Evolutionary conservation across 1,140 invertebrate species (phyloP), one percentile per base, ranked within the genome.

Genomic region (Bombus pascuorum): DNA sequence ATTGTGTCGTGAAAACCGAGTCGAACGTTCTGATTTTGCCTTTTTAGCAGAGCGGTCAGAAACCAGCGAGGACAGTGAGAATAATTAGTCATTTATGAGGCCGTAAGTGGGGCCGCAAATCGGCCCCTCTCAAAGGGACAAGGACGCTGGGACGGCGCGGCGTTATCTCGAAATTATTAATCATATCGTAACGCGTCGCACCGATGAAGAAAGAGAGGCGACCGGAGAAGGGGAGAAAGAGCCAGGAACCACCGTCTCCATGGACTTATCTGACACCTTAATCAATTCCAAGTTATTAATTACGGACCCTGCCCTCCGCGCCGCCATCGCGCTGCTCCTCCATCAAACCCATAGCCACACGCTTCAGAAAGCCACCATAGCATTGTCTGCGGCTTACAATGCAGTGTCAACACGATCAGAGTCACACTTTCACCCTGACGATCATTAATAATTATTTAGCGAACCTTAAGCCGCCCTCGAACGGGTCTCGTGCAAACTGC

Each of bases 261-360:
- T 93, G 90, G 90, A 93, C 90, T 93, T 93, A 93, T 95, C 93
- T 94, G 94, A 94, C 94, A 94, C 93, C 93, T 94, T 95, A 94
- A 95, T 95, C 94, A 94, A 94, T 95, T 93, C 92, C 89, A 91
- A 93, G 93, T 94, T 94, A 95, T 95, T 95, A 95, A 95, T 95
- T 95, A 95, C 93, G 89, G 89, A 90, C 73, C 85, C 88, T 85
- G 83, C 75, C 83, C 89, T 87, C 62, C 47, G 37, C 76, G 71
- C 72, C 62, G 10, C 34, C 86, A 78, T 82, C 92, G 85, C 90
- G 90, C 9, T n/a, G 89, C 78, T 87, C 79, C 88, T 77, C 44
- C 85, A 70, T 85, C 78, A 81, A 47, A 42, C 72, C 65, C 71
- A 72, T 65, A 68, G 87, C 72, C 82, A 81, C 89, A 72, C 70